These are phyloP conservation scores for Apotomis turbidana DNA, from an alignment of 2,888 invertebrate genomes.

Conservation along the genomic window DNA sequence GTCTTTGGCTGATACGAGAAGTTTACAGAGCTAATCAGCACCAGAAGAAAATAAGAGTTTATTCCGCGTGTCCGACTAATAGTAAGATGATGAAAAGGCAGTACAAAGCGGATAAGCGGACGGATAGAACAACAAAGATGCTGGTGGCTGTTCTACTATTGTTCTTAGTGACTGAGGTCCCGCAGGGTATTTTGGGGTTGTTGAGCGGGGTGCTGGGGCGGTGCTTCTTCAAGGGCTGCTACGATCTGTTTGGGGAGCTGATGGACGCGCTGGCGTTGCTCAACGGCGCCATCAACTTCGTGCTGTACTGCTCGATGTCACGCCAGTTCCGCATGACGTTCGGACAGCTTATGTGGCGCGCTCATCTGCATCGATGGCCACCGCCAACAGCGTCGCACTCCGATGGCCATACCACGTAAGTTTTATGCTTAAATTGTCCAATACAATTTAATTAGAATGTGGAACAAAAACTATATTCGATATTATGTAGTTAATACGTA, in stretches of 20 bases:
- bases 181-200: slow-evolving; percentile 87
- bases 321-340: slow-evolving; percentile 91
- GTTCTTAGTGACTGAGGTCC: slow-evolving; percentile 94
- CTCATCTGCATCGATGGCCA: slow-evolving; percentile 74
- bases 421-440: slow-evolving; percentile 52
- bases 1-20: slow-evolving; percentile 87
- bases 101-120: slow-evolving; percentile 72
- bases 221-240: slow-evolving; percentile 91
- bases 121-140: slow-evolving; percentile 94
- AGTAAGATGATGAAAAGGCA: slow-evolving; percentile 71
- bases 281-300: slow-evolving; percentile 97
- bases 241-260: slow-evolving; percentile 91
- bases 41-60: slow-evolving; percentile 84
- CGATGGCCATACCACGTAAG: slow-evolving; percentile 86
- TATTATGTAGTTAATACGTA: no score
- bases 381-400: slow-evolving; percentile 83
- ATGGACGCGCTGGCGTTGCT: slow-evolving; percentile 95
- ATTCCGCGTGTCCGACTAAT: slow-evolving; percentile 72
- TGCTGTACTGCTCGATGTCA: slow-evolving; percentile 97
- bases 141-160: slow-evolving; percentile 93
- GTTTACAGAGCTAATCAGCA: slow-evolving; percentile 88
- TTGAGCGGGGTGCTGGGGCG: slow-evolving; percentile 79
- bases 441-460: no score
- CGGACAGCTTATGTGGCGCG: slow-evolving; percentile 75
- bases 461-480: no score